A percentile compares a stretch with the other conserved stretches of the same genome.
Evolutionary conservation across 2,888 invertebrate genomes (phyloP).

Genomic region (Diplolepis rosae): DNA sequence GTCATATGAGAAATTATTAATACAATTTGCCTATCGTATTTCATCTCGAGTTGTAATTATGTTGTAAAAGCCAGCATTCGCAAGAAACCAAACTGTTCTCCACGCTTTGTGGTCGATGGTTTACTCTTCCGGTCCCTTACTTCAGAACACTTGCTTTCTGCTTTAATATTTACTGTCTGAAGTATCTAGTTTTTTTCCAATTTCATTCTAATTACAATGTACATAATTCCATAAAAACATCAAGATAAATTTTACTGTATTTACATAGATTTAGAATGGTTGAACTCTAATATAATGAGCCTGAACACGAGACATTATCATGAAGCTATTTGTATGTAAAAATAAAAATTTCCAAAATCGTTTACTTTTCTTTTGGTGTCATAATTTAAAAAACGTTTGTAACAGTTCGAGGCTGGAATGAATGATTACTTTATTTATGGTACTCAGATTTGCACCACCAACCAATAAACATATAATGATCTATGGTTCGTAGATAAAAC

Average conservation of each 20-base stretch:
- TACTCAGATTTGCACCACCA: slow-evolving; percentile 18
- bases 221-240: too few relatives aligned
- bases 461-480: slow-evolving; percentile 30
- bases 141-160: neutral
- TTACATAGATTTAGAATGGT: neutral
- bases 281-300: neutral
- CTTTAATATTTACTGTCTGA: neutral
- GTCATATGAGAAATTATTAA: slow-evolving; percentile 22
- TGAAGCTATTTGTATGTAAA: slow-evolving; percentile 27
- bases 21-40: slow-evolving; percentile 31
- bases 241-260: neutral
- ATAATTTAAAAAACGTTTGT: slow-evolving; percentile 1
- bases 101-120: slow-evolving; percentile 14
- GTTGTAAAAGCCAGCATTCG: slow-evolving; percentile 23
- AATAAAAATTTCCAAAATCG: slow-evolving; percentile 21
- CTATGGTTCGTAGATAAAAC: slow-evolving; percentile 27
- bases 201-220: too few relatives aligned
- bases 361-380: slow-evolving; percentile 15
- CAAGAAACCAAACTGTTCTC: slow-evolving; percentile 26
- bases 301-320: neutral
- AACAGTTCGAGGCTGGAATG: slow-evolving; percentile 16
- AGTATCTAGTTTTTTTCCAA: neutral
- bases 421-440: slow-evolving; percentile 29
- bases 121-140: slow-evolving; percentile 14
- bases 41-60: slow-evolving; percentile 24